Evolutionary conservation across 2,888 invertebrate genomes (phyloP).

Genomic region (Cryptosula pallasiana): DNA sequence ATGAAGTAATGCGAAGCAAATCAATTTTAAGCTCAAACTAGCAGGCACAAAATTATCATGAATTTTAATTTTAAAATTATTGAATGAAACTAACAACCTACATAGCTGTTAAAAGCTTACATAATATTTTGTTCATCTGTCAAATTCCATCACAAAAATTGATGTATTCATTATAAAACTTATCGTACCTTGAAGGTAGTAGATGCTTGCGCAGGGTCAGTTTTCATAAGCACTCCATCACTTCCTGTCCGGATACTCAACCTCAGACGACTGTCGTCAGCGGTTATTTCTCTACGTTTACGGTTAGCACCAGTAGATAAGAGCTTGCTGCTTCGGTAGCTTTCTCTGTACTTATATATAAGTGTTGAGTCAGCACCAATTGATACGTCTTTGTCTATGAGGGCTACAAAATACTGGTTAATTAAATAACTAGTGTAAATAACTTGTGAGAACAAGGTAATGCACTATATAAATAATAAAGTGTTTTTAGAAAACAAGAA

Average conservation of each 20-base stretch:
- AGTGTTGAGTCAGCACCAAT: slow-evolving; percentile 73
- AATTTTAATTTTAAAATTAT: no score
- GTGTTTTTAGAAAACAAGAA: no score
- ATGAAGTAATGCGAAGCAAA: neutral
- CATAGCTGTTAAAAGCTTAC: no score
- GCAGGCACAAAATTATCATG: no score
- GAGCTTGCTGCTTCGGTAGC: slow-evolving; percentile 75
- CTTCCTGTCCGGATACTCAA: slow-evolving; percentile 75
- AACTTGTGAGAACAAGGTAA: no score
- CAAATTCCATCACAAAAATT: neutral
- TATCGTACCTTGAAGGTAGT: neutral
- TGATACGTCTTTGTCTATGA: slow-evolving; percentile 50
- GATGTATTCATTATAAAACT: neutral
- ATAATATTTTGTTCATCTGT: no score
- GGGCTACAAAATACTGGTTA: slow-evolving; percentile 6
- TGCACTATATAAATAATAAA: no score
- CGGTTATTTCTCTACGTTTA: slow-evolving; percentile 26
- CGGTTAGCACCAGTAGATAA: slow-evolving; percentile 48
- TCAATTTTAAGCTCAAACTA: no score
- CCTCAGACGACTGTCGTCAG: slow-evolving; percentile 64
- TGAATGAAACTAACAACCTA: no score
- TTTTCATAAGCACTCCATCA: slow-evolving; percentile 37
- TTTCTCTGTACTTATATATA: slow-evolving; percentile 70
- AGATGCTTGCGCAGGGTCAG: neutral
- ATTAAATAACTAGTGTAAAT: no score